These are phyloP conservation scores for Xiphorhynchus elegans DNA, from an alignment of 2,113 vertebrate genomes.

Conservation along the genomic window DNA sequence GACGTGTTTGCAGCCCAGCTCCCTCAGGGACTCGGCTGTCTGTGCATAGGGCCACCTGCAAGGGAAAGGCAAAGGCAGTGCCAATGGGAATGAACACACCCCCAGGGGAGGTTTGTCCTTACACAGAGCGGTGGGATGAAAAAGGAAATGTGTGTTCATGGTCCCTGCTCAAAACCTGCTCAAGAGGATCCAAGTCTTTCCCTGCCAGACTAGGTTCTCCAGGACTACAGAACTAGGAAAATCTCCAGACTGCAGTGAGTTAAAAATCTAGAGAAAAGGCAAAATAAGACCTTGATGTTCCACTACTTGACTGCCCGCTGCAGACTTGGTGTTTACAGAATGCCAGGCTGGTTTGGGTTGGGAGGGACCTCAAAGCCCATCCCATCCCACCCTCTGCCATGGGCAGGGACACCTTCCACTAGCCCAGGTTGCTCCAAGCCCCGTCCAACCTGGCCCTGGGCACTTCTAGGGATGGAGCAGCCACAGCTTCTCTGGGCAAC, in stretches of 20 bases:
- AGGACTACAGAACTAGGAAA: fast-evolving
- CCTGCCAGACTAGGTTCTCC: neutral
- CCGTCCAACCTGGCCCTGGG: neutral
- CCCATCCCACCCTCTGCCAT: neutral
- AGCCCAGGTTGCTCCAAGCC: neutral
- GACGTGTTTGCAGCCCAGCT: neutral
- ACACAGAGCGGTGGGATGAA: fast-evolving
- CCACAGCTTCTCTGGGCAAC: neutral
- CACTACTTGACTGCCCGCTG: neutral
- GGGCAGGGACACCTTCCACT: neutral
- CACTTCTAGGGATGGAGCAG: neutral
- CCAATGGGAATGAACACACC: neutral
- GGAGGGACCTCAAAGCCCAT: neutral
- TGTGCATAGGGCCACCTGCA: neutral
- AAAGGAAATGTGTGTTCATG: neutral
- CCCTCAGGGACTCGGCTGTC: neutral
- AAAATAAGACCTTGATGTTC: neutral
- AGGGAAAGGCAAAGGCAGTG: neutral
- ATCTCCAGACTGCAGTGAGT: neutral
- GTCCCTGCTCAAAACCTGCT: neutral
- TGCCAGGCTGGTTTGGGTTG: neutral
- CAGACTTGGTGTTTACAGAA: neutral
- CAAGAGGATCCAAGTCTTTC: fast-evolving
- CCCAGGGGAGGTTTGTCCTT: fast-evolving
- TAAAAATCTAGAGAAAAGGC: neutral